Percentiles rank a stretch among this genome's conserved stretches.
Conservation (phyloP, 2,113 vertebrate genomes). For the Mobula birostris region DNA sequence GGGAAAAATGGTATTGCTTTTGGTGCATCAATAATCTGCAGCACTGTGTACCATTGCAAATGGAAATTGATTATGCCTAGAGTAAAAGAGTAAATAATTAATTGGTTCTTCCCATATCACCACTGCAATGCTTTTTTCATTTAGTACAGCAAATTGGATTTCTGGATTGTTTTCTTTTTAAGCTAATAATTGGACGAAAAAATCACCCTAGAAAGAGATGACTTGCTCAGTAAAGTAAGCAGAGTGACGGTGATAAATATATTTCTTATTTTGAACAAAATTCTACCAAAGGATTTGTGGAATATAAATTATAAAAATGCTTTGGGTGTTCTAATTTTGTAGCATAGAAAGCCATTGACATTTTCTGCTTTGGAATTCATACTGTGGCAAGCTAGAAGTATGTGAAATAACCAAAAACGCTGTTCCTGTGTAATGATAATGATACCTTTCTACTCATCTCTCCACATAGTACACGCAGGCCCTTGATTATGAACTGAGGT, state of each 20-base stretch:
- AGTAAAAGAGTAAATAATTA: background rate
- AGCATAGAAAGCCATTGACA: background rate
- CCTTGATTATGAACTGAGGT: background rate
- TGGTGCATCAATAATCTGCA: background rate
- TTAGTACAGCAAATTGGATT: background rate
- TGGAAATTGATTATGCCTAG: constrained; percentile 24
- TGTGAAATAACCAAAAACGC: background rate
- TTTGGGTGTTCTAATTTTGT: background rate
- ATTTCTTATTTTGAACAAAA: background rate
- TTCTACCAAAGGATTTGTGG: background rate
- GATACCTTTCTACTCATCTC: background rate
- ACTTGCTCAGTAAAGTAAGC: background rate
- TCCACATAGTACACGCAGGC: background rate
- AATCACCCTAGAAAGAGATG: background rate
- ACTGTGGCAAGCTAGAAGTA: background rate
- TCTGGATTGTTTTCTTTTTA: background rate
- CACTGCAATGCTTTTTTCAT: background rate
- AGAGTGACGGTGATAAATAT: background rate
- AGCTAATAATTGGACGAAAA: background rate
- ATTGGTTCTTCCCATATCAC: background rate
- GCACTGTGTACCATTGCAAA: background rate
- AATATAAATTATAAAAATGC: background rate
- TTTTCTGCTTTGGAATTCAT: constrained; percentile 5
- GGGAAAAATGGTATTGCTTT: background rate
- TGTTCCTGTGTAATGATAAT: background rate